Conservation (phyloP, 2,888 invertebrate genomes). For the Agrilus cyanescens region DNA sequence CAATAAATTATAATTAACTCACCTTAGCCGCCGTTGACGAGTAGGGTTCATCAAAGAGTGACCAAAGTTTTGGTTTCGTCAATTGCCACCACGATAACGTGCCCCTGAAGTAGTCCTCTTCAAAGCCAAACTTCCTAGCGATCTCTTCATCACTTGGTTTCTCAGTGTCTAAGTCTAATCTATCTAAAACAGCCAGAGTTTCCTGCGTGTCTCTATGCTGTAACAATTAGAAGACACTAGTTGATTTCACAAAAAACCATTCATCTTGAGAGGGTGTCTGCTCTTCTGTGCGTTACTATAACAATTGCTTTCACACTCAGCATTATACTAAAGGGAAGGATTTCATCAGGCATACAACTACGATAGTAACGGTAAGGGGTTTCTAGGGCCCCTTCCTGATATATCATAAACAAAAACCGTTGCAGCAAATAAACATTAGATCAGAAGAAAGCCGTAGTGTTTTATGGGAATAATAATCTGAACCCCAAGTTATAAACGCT, state of each 20-base stretch:
- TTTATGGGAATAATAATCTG: not conserved
- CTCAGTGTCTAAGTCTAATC: slow-evolving; percentile 94
- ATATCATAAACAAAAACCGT: slow-evolving; percentile 1
- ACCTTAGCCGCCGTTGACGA: slow-evolving; percentile 97
- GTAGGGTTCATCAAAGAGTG: slow-evolving; percentile 97
- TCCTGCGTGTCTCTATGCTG: slow-evolving; percentile 98
- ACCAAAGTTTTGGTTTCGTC: slow-evolving; percentile 96
- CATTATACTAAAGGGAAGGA: too few relatives aligned
- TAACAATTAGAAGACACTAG: slow-evolving; percentile 13
- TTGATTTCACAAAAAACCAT: too few relatives aligned
- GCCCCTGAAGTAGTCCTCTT: slow-evolving; percentile 86
- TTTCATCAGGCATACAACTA: too few relatives aligned
- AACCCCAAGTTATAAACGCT: too few relatives aligned
- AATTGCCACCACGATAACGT: slow-evolving; percentile 94
- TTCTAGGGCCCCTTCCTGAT: too few relatives aligned
- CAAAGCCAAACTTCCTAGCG: slow-evolving; percentile 93
- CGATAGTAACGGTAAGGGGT: too few relatives aligned
- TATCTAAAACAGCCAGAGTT: slow-evolving; percentile 93
- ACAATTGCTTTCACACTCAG: too few relatives aligned
- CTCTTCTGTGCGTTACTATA: too few relatives aligned
- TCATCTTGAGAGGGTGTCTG: too few relatives aligned
- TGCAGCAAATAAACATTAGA: too few relatives aligned
- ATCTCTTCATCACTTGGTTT: slow-evolving; percentile 97
- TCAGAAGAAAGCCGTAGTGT: too few relatives aligned
- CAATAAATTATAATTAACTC: slow-evolving; percentile 15